phyloP scores from a whole-genome alignment of 2,797 vertebrate genomes.

The Paedocypris micromegethes region DNA sequence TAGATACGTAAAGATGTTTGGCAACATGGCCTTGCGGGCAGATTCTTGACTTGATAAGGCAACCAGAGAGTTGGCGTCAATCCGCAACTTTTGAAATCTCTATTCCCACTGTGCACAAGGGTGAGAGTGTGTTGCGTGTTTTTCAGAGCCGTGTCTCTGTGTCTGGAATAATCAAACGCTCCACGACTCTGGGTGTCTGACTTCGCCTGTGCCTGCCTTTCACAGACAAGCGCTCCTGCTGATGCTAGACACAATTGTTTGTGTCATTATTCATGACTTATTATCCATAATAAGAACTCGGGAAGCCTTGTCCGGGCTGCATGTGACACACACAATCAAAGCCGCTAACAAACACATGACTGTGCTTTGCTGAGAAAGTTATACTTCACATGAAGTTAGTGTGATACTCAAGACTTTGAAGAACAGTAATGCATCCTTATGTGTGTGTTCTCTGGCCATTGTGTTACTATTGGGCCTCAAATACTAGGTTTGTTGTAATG shows the following conservation, averaged over 20 bases:
- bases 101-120: constrained; percentile 25
- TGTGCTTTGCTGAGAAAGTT: too few relatives aligned
- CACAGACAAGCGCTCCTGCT: not conserved
- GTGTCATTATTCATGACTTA: constrained; percentile 13
- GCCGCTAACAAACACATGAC: too few relatives aligned
- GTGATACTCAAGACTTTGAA: too few relatives aligned
- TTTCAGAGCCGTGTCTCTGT: constrained; percentile 24
- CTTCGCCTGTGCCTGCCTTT: not conserved
- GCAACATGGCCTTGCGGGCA: not conserved
- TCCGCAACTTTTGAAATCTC: constrained; percentile 31
- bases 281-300: not conserved
- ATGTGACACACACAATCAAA: too few relatives aligned
- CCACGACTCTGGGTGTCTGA: constrained; percentile 11
- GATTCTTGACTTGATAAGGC: constrained; percentile 35
- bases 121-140: constrained; percentile 6
- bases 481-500: too few relatives aligned
- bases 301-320: too few relatives aligned
- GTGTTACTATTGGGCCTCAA: too few relatives aligned
- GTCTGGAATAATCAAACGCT: constrained; percentile 33
- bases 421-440: too few relatives aligned
- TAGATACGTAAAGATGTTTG: not conserved
- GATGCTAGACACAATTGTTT: not conserved
- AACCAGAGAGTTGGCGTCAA: constrained; percentile 25
- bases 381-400: too few relatives aligned
- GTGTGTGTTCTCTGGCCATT: too few relatives aligned